A percentile compares a stretch with the other conserved stretches of the same genome.
Evolutionary conservation across 2,113 vertebrate genomes (phyloP).

Genomic region (Patagioenas fasciata): DNA sequence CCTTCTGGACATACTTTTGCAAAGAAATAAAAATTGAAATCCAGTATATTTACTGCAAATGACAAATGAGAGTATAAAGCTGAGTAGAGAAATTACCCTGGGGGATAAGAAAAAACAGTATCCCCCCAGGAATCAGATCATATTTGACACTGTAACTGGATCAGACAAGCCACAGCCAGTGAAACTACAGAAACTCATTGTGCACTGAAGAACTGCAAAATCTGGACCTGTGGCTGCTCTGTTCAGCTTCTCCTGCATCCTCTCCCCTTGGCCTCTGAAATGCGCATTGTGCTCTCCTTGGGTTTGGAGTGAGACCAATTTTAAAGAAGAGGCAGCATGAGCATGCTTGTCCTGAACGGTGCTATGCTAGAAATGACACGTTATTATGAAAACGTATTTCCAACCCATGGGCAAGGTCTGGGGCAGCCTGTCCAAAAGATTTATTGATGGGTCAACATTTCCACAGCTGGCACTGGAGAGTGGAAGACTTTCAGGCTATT

Average conservation of each 20-base stretch:
- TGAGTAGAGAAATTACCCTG: not conserved
- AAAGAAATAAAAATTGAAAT: constrained; percentile 37
- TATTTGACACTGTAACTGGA: constrained; percentile 25
- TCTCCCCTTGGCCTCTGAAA: not conserved
- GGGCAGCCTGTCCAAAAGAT: not conserved
- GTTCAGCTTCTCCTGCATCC: not conserved
- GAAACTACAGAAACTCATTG: constrained; percentile 2
- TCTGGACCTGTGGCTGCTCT: not conserved
- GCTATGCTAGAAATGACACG: not conserved
- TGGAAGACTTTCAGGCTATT: not conserved
- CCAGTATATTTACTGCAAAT: constrained; percentile 20
- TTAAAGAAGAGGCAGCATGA: not conserved
- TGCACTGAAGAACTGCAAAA: constrained; percentile 16
- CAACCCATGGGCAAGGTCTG: not conserved
- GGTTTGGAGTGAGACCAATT: not conserved
- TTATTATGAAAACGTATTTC: not conserved
- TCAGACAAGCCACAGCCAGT: constrained; percentile 19
- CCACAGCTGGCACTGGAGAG: not conserved
- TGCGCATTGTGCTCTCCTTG: not conserved
- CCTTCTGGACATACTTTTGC: not conserved
- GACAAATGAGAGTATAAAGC: constrained; percentile 28
- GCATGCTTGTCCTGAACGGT: not conserved
- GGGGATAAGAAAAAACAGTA: not conserved
- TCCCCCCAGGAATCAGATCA: constrained; percentile 8
- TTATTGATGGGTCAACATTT: not conserved